Percentiles rank a stretch among this genome's conserved stretches.
phyloP scores from a whole-genome alignment of 2,797 vertebrate genomes.

The Emys orbicularis region DNA sequence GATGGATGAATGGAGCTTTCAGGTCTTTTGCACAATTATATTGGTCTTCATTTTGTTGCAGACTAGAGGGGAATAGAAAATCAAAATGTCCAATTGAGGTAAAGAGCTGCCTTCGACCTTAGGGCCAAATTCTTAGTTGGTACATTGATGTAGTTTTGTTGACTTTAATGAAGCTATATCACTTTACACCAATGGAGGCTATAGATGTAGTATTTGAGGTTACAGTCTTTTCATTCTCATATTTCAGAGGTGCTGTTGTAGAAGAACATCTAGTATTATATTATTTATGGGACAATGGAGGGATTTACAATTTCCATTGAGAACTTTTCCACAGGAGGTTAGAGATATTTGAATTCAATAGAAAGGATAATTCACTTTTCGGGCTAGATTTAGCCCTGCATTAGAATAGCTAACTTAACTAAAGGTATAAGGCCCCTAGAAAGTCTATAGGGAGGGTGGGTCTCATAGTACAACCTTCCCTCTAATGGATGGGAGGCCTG shows the following conservation, averaged over 20 bases:
- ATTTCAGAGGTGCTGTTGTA: not conserved
- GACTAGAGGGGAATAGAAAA: not conserved
- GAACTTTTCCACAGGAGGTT: not conserved
- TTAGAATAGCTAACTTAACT: not conserved
- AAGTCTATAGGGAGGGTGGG: fast-evolving
- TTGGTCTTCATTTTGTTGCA: not conserved
- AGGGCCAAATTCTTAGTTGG: not conserved
- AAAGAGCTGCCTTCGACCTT: not conserved
- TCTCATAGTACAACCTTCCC: not conserved
- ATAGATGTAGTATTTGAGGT: not conserved
- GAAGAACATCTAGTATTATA: not conserved
- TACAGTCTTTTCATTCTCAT: not conserved
- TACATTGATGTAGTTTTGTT: not conserved
- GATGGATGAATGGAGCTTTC: not conserved
- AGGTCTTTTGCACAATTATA: conserved; percentile 9
- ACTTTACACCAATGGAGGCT: not conserved
- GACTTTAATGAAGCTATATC: not conserved
- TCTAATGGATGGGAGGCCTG: not conserved
- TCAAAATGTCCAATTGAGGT: not conserved
- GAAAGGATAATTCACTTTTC: not conserved
- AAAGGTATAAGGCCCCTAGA: fast-evolving
- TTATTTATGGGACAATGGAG: not conserved
- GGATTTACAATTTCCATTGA: not conserved
- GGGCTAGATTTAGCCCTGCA: not conserved
- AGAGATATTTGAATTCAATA: not conserved